A percentile compares a stretch with the other conserved stretches of the same genome.
These are phyloP conservation scores for Eclectus roratus DNA, from an alignment of 2,113 vertebrate species.

Conservation along the genomic window DNA sequence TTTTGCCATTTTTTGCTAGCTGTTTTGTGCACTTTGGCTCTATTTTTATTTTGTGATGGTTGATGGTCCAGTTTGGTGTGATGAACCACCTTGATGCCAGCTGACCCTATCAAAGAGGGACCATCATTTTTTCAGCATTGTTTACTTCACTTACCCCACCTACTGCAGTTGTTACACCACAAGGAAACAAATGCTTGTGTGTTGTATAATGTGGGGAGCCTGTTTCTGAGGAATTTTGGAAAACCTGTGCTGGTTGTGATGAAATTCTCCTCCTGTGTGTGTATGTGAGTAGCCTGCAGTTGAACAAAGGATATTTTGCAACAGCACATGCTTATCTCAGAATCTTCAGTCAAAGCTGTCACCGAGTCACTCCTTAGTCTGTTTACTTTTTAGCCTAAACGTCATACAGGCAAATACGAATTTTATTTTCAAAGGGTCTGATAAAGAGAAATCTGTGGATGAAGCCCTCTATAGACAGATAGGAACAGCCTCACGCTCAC, in stretches of 20 bases:
- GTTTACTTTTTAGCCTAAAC: not conserved
- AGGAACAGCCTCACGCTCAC: too few relatives aligned
- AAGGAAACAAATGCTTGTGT: not conserved
- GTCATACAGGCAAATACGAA: not conserved
- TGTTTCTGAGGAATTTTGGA: not conserved
- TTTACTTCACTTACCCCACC: not conserved
- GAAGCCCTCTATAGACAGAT: too few relatives aligned
- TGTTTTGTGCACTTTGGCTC: not conserved
- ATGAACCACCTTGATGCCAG: not conserved
- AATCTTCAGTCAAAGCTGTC: not conserved
- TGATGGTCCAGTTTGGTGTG: not conserved
- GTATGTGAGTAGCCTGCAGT: not conserved
- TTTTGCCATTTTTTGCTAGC: not conserved
- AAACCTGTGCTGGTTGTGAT: not conserved
- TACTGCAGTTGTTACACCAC: not conserved
- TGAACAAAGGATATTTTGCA: not conserved
- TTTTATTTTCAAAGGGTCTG: not conserved
- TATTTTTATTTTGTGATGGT: not conserved
- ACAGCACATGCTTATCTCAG: not conserved
- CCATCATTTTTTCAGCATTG: not conserved
- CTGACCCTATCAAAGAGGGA: not conserved
- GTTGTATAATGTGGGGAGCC: not conserved
- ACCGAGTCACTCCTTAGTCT: not conserved
- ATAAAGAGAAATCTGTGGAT: too few relatives aligned
- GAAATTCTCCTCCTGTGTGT: not conserved